These are phyloP conservation scores for Cyclargus thomasi DNA, from an alignment of 1,140 invertebrate genomes.

Conservation along the genomic window DNA sequence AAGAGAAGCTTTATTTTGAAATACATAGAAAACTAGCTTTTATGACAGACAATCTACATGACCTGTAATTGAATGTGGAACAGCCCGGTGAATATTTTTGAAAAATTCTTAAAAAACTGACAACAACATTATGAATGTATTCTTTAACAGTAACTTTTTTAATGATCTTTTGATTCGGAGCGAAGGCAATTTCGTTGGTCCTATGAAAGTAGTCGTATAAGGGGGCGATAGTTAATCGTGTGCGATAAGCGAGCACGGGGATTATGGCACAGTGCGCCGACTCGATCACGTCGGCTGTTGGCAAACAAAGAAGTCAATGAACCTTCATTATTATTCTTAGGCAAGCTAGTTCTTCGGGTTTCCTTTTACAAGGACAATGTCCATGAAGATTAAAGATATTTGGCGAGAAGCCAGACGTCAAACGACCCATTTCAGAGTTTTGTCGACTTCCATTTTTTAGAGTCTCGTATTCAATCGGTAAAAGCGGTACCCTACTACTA, in stretches of 20 bases:
- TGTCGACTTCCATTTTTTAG: neutral
- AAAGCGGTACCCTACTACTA: no score
- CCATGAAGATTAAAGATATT: neutral
- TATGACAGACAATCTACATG: no score
- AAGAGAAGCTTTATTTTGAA: no score
- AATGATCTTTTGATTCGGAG: neutral
- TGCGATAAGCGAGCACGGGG: neutral
- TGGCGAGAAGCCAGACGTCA: neutral
- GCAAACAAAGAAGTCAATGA: neutral
- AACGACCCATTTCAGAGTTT: neutral
- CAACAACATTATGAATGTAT: no score
- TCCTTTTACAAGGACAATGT: conserved; percentile 1
- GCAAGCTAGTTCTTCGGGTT: neutral
- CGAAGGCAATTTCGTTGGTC: no score
- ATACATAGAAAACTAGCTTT: no score
- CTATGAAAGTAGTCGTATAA: no score
- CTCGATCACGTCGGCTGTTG: neutral
- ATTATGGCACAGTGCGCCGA: neutral
- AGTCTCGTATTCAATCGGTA: no score
- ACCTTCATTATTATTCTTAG: conserved; percentile 1
- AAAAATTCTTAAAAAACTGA: no score
- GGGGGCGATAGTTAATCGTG: neutral
- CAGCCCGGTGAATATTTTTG: no score
- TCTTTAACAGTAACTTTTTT: no score
- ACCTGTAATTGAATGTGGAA: no score